Evolutionary conservation across 2,888 invertebrate genomes (phyloP).

Genomic region (Scaptomyza flava): DNA sequence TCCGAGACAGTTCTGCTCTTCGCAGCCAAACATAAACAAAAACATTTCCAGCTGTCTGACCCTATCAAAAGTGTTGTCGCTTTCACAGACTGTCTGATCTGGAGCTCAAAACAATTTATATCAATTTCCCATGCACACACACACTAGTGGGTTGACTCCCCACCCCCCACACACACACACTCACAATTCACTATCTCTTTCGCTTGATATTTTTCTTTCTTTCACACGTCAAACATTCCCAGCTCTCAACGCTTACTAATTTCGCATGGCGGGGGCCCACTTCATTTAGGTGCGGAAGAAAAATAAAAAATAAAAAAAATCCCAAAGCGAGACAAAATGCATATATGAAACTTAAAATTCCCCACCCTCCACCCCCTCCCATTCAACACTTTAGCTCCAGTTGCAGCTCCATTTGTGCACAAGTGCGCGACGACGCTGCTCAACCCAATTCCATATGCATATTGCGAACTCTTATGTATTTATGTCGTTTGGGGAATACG

Average conservation of each 20-base stretch:
- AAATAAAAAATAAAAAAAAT: not conserved
- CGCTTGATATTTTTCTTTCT: constrained; percentile 3
- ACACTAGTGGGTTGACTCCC: not conserved
- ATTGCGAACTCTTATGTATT: constrained; percentile 49
- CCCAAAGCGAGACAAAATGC: constrained; percentile 65
- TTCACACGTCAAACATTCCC: constrained; percentile 51
- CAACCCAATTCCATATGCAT: constrained; percentile 76
- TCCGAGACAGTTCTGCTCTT: not conserved
- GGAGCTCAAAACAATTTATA: constrained; percentile 69
- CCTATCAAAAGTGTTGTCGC: constrained; percentile 62
- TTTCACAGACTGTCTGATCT: constrained; percentile 56
- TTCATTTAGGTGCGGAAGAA: constrained; percentile 46
- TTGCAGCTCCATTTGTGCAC: constrained; percentile 35
- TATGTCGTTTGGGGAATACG: constrained; percentile 57
- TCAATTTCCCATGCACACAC: constrained; percentile 54
- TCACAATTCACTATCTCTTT: constrained; percentile 1
- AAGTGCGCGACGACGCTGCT: constrained; percentile 57
- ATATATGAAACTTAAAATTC: constrained; percentile 61
- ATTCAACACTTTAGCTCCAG: not conserved
- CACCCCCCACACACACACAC: not conserved
- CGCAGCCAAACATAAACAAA: not conserved
- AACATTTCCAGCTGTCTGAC: constrained; percentile 41
- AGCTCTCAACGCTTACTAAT: constrained; percentile 74
- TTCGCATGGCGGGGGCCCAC: constrained; percentile 68
- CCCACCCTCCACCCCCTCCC: not conserved